A percentile compares a stretch with the other conserved stretches of the same genome.
Evolutionary conservation across 2,888 invertebrate genomes (phyloP).

Genomic region (Atethmia centrago): DNA sequence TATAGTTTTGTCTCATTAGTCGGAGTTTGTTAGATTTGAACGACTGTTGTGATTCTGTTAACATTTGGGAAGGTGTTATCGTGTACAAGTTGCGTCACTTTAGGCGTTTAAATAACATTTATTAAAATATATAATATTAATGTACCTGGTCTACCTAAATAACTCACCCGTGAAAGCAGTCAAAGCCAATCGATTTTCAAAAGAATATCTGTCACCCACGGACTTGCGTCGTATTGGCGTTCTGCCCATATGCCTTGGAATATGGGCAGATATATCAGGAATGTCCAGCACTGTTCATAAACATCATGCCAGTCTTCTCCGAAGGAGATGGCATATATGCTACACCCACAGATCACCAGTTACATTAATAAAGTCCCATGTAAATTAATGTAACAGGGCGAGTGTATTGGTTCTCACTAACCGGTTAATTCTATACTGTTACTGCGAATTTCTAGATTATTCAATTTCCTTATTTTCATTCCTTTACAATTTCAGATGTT

Average conservation of each 20-base stretch:
- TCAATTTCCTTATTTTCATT: neutral
- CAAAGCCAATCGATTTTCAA: neutral
- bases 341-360: neutral
- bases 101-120: neutral
- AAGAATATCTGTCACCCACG: neutral
- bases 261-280: too few species aligned
- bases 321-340: too few species aligned
- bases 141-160: too few species aligned
- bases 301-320: too few species aligned
- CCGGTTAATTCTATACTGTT: neutral
- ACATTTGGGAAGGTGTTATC: neutral
- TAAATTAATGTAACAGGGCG: neutral
- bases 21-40: neutral
- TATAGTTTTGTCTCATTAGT: neutral
- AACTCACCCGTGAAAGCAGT: neutral
- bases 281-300: neutral
- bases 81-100: neutral
- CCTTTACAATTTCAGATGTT: constrained; percentile 70
- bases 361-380: neutral
- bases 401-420: neutral
- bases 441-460: neutral
- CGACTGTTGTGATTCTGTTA: neutral
- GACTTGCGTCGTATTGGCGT: neutral
- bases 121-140: too few species aligned
- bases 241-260: neutral